Conservation (phyloP, 2,888 invertebrate genomes). For the Agrotis segetum region DNA sequence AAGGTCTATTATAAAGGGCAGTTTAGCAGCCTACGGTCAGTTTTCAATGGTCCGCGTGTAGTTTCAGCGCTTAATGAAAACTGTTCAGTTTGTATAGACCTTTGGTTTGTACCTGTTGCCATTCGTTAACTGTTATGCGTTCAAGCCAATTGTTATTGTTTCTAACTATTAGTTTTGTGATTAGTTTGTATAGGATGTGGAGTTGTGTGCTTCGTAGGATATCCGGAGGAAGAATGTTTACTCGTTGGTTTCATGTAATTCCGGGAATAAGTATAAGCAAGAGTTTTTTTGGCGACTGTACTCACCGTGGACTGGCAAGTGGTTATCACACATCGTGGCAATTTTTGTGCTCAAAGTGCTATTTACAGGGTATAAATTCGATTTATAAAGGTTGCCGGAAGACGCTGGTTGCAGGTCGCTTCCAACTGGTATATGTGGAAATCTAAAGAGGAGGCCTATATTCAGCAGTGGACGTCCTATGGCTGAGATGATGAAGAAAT, state of each 20-base stretch:
- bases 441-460: too few species aligned
- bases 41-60: slow-evolving; percentile 70
- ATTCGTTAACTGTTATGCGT: slow-evolving; percentile 44
- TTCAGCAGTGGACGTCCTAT: too few species aligned
- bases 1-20: slow-evolving; percentile 44
- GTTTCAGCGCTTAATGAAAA: slow-evolving; percentile 64
- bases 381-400: too few species aligned
- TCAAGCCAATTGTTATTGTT: slow-evolving; percentile 57
- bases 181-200: slow-evolving; percentile 1
- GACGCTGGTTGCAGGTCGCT: too few species aligned
- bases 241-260: not conserved
- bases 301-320: too few species aligned
- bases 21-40: slow-evolving; percentile 66
- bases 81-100: slow-evolving; percentile 52
- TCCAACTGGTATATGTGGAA: too few species aligned
- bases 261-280: too few species aligned
- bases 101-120: slow-evolving; percentile 64
- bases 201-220: not conserved
- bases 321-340: too few species aligned
- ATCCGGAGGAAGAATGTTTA: not conserved
- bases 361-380: too few species aligned
- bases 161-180: slow-evolving; percentile 44
- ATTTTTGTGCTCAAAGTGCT: too few species aligned
- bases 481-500: too few species aligned
- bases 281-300: too few species aligned